Base-by-base conservation (phyloP, 2,888 invertebrate species). In the Drosophila nr. medialis region DNA sequence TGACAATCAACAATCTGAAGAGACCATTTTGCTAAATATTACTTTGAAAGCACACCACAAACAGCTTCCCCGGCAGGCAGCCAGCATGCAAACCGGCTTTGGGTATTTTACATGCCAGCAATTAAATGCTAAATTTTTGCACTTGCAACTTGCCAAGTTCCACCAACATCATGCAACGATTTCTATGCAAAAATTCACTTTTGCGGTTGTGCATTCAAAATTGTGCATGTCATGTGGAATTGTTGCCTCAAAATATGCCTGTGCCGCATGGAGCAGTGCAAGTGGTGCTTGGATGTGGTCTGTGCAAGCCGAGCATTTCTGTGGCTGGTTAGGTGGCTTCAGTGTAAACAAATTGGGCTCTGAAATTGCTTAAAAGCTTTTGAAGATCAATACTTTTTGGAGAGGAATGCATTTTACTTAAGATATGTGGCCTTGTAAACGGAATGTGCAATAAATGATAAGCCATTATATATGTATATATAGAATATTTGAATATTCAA, bases 41-140 rank as follows among this genome's bases (percentile, higher is more conserved):
- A 65, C 49, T 55, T 54, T 51, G 32, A 21, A 50, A 61, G 24
- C 27, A 50, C 30, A 36, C 24, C 53, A 24, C 36, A n/a, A 32
- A 13, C 4, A 38, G 4, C 8, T 21, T 6, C 6, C 36, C 10
- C 5, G 11, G n/a, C 30, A 42, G 24, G 8, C 45, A 45, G 24
- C 15, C 4, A 24, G 1, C 11, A 5, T 24, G 38, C 15, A 56
- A 27, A 27, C 49, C 18, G 45, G 36, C 34, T 27, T 50, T 58
- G 64, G 66, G 49, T 51, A 69, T 56, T 72, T 72, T 45, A 53
- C 56, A 66, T 36, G 68, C 48, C 64, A 64, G 70, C 84, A 83
- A 83, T 83, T 86, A 86, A 84, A 83, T 84, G 77, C 70, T 50
- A 70, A 77, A 66, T 62, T 68, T 73, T 72, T 76, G 77, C 73